A percentile compares a stretch with the other conserved stretches of the same genome.
Conservation (phyloP, 2,797 vertebrate species). For the Peromyscus aztecus region DNA sequence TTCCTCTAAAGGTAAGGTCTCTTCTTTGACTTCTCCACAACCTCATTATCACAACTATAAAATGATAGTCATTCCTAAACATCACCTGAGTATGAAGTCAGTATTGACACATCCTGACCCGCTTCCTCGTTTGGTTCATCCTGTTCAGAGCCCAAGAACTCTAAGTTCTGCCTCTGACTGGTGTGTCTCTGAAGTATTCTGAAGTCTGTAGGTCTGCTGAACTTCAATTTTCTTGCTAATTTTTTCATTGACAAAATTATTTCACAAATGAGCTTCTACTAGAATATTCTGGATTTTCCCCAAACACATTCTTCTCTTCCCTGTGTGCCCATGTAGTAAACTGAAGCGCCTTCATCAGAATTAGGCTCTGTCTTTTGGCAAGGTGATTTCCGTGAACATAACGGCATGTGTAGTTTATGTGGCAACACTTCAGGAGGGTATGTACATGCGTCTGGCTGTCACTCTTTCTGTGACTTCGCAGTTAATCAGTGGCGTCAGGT, state of each 20-base stretch:
- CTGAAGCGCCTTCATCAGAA: not conserved
- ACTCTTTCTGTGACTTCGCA: conserved; percentile 10
- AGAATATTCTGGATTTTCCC: not conserved
- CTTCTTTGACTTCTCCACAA: not conserved
- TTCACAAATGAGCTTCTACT: not conserved
- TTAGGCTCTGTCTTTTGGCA: not conserved
- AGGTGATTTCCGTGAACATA: not conserved
- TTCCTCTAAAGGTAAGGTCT: not conserved
- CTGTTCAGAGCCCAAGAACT: conserved; percentile 18
- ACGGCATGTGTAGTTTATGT: not conserved
- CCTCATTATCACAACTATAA: not conserved
- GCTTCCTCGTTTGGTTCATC: not conserved
- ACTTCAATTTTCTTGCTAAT: not conserved
- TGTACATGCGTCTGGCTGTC: not conserved
- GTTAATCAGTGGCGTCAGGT: not conserved
- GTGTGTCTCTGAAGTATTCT: conserved; percentile 25
- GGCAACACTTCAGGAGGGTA: not conserved
- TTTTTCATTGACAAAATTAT: not conserved
- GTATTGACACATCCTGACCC: not conserved
- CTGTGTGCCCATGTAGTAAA: not conserved
- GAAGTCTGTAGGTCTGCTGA: not conserved
- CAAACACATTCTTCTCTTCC: not conserved
- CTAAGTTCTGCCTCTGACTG: not conserved
- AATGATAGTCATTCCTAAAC: not conserved
- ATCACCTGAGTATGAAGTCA: not conserved